Base-by-base conservation (phyloP, 2,888 invertebrate genomes). In the Zonitis immaculata region DNA sequence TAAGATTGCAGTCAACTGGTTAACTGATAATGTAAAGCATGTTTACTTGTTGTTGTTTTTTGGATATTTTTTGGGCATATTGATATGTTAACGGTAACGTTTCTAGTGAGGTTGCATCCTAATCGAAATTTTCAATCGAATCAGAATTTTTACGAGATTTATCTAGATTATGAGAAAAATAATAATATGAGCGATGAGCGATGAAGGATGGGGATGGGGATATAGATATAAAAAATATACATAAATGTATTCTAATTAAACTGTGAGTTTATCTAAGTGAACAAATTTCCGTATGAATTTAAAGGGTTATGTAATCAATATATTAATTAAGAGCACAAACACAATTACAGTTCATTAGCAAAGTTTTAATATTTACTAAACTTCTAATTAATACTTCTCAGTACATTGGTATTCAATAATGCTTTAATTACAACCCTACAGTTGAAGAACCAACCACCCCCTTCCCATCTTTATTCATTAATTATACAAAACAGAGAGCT, bases 291-390 rank as follows among this genome's bases (percentile, higher is more conserved):
- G 64, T 66, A 66, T 64, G 68, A 69, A 69, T 69, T 68, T 66
- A 64, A 68, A 68, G 72, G 71, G 72, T 71, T 72, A 66, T 68
- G 72, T 70, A 73, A 73, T 73, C 73, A 72, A 73, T 73, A 73
- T 71, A 73, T 73, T 73, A 72, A 72, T 73, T 73, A 73, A 72
- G 72, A 70, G 70, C 68, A 70, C 72, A 73, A 73, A 73, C 73
- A 73, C 73, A 73, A 73, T 73, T 73, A 73, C 71, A 70, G 71
- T 73, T 73, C 70, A 73, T 73, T 72, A 71, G 72, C 69, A 68
- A 73, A 73, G 71, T 73, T 73, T 71, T 73, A 73, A 73, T 73
- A 73, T 73, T 73, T 73, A 70, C 72, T 68, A 70, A 73, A 73
- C 73, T 72, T 72, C 72, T 72, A 73, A 73, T 73, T 73, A 73